Conservation (phyloP, 2,113 vertebrate genomes). For the Bos javanicus region DNA sequence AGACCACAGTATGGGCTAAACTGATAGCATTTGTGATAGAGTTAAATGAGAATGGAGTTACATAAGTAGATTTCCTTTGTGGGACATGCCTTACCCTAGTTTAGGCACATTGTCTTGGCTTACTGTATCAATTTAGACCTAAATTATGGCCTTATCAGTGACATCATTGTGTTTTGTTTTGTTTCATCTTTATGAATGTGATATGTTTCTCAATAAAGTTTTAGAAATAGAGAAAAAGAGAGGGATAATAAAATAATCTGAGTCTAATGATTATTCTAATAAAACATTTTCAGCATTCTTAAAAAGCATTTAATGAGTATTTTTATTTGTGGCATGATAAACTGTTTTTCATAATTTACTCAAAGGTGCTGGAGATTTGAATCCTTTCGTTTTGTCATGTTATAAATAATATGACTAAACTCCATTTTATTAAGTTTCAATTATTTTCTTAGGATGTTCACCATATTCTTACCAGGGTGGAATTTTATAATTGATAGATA, state of each 20-base stretch:
- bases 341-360: background rate
- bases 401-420: background rate
- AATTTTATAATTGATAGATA: background rate
- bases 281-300: background rate
- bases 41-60: background rate
- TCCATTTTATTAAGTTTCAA: background rate
- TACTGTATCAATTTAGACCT: background rate
- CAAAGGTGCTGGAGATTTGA: background rate
- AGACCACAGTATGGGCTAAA: background rate
- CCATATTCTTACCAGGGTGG: background rate
- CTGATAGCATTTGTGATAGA: no score
- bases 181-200: background rate
- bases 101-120: background rate
- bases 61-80: background rate
- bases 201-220: background rate
- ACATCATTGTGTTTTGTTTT: background rate
- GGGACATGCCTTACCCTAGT: background rate
- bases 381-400: background rate
- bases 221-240: background rate
- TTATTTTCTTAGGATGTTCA: background rate
- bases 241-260: background rate
- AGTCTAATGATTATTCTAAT: background rate
- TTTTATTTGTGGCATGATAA: background rate
- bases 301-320: background rate
- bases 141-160: background rate